Evolutionary conservation across 1,140 invertebrate species (phyloP).

Genomic region (Zaprionus davidi): DNA sequence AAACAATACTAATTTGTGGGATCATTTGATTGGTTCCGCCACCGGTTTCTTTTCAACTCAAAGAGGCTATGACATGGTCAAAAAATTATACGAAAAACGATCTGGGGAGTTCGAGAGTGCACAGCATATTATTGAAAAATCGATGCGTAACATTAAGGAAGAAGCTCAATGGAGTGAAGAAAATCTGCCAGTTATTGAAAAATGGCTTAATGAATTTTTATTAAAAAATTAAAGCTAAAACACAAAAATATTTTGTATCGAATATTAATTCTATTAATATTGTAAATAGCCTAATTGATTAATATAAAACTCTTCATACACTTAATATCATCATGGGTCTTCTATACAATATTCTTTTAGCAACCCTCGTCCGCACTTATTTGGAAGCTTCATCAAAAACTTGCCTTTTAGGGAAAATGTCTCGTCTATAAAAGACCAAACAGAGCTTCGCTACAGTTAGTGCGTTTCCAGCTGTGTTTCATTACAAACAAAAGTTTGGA

Average conservation of each 20-base stretch:
- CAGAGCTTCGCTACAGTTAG: conserved; percentile 16
- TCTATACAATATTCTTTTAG: neutral
- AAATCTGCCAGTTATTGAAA: conserved; percentile 89
- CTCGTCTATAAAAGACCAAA: conserved; percentile 37
- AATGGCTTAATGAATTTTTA: conserved; percentile 87
- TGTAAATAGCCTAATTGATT: neutral
- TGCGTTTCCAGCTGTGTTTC: conserved; percentile 55
- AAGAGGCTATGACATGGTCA: conserved; percentile 88
- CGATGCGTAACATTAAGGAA: conserved; percentile 88
- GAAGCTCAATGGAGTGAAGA: conserved; percentile 89
- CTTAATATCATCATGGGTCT: neutral
- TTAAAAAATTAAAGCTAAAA: conserved; percentile 32
- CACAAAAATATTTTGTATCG: neutral
- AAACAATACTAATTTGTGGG: conserved; percentile 89
- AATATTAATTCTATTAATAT: neutral
- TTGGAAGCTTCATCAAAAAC: neutral
- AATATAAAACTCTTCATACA: neutral
- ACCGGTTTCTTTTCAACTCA: conserved; percentile 89
- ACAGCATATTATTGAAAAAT: conserved; percentile 88
- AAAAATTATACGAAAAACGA: conserved; percentile 86
- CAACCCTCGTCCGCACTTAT: conserved; percentile 10
- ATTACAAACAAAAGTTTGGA: conserved; percentile 51
- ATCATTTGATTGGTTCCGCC: conserved; percentile 88
- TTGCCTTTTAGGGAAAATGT: neutral
- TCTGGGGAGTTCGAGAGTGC: conserved; percentile 88